Base-by-base conservation (phyloP, 2,797 vertebrate species). In the Enteromius thamalakanensis region DNA sequence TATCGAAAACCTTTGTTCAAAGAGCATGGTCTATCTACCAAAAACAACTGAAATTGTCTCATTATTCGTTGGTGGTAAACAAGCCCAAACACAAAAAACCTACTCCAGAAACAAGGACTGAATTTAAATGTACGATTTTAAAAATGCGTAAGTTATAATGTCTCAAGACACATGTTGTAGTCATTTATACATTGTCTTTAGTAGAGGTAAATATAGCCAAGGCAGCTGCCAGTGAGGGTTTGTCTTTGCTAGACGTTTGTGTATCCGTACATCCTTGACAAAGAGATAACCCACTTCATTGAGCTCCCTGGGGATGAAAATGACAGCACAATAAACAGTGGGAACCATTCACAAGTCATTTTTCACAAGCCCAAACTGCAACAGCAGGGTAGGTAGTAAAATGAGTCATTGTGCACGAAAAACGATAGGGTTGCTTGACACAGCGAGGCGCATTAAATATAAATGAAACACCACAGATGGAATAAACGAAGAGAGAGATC, bases 241-340 rank as follows among this genome's bases (percentile, higher is more conserved):
- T 67, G 34, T 49, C 37, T 49, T 82, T 76, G 53, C 76, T 65
- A 67, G 60, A 45, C 42, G 0, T 37, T 79, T 79, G 62, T 68
- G 60, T 68, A 53, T 70, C 51, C 29, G 60, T 62, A 9, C 37
- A 75, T 65, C 69, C 32, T 68, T 80, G 78, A 84, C 83, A 77
- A 80, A 72, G 70, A 80, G 78, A 84, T 80, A 76, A 74, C 60
- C 37, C 80, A 76, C 82, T 84, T 82, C 47, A 62, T n/a, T 51
- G 65, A 47, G 37, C 19, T 70, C 77, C 58, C 76, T 29, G 55
- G 60, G 76, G 76, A 74, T 34, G 1, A 76, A 78, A 81, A 71
- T 14, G 69, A 74, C 67, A 62, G 62, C 40, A 79, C 69, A 77
- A 76, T 80, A 82, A 84, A 80, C 76, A 78, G 62, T 14, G 45